These are phyloP conservation scores for Margarornis squamiger DNA, from an alignment of 2,797 vertebrate genomes.

Conservation along the genomic window DNA sequence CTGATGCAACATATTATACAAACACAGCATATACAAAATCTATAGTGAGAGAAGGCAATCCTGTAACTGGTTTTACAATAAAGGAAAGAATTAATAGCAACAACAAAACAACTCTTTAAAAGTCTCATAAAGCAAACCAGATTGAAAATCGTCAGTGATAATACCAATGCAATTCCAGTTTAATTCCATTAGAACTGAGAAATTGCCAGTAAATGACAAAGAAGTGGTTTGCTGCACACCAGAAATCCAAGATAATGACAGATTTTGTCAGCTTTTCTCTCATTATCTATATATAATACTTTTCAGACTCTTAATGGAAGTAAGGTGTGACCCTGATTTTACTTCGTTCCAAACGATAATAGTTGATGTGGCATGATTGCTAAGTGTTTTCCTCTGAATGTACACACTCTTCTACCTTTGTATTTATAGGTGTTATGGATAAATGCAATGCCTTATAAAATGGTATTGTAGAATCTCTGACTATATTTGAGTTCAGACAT, in stretches of 20 bases:
- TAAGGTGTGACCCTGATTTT: neutral
- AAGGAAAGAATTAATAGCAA: neutral
- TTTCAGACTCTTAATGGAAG: neutral
- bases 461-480: neutral
- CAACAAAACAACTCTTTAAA: neutral
- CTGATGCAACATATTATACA: neutral
- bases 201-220: neutral
- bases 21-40: neutral
- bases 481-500: neutral
- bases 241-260: neutral
- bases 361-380: neutral
- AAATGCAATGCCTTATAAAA: neutral
- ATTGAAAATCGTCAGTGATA: neutral
- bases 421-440: neutral
- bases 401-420: neutral
- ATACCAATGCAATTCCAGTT: neutral
- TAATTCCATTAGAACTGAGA: neutral
- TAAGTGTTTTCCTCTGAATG: neutral
- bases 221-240: neutral
- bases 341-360: neutral
- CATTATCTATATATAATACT: neutral
- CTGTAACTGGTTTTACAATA: neutral
- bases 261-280: neutral
- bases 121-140: neutral
- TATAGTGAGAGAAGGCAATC: neutral